phyloP scores from a whole-genome alignment of 2,797 vertebrate species.

The Gorsachius magnificus region DNA sequence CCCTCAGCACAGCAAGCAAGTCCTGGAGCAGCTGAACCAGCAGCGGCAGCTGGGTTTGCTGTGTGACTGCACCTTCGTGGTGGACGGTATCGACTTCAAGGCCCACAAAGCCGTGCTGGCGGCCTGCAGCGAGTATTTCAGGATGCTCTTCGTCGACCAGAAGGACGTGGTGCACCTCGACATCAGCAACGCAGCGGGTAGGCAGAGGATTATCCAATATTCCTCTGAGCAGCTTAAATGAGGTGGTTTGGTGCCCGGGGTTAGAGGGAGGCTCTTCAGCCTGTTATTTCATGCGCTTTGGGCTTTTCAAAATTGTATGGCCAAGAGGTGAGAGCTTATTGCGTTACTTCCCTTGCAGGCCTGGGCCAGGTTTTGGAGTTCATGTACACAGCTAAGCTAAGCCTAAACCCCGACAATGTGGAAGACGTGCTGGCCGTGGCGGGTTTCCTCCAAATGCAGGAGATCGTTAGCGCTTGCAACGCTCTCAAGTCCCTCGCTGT shows the following conservation, averaged over 20 bases:
- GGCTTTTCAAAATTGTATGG: accelerated
- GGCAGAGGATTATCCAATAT: accelerated
- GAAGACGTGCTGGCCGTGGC: slow-evolving; percentile 93
- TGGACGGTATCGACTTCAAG: slow-evolving; percentile 95
- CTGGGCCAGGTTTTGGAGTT: slow-evolving; percentile 95
- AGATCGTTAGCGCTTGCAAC: slow-evolving; percentile 90
- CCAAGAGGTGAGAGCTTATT: background rate
- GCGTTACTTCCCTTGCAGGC: slow-evolving; percentile 72
- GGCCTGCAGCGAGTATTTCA: slow-evolving; percentile 95
- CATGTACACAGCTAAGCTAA: slow-evolving; percentile 97
- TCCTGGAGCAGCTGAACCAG: slow-evolving; percentile 92
- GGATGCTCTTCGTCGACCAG: slow-evolving; percentile 94
- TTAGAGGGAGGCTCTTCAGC: background rate
- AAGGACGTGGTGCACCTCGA: slow-evolving; percentile 98
- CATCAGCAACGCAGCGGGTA: slow-evolving; percentile 97
- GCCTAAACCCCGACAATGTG: slow-evolving; percentile 87
- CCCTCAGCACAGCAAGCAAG: slow-evolving; percentile 93
- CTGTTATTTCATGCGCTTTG: accelerated
- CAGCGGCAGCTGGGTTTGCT: slow-evolving; percentile 92
- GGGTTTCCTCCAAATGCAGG: slow-evolving; percentile 95
- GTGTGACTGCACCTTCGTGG: slow-evolving; percentile 97
- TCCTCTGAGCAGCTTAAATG: accelerated
- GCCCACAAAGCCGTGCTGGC: slow-evolving; percentile 96
- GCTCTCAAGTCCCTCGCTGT: slow-evolving; percentile 85
- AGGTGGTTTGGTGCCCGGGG: accelerated